A percentile compares a stretch with the other conserved stretches of the same genome.
Evolutionary conservation across 2,797 vertebrate species (phyloP).

Genomic region (Phrynocephalus vlangalii): DNA sequence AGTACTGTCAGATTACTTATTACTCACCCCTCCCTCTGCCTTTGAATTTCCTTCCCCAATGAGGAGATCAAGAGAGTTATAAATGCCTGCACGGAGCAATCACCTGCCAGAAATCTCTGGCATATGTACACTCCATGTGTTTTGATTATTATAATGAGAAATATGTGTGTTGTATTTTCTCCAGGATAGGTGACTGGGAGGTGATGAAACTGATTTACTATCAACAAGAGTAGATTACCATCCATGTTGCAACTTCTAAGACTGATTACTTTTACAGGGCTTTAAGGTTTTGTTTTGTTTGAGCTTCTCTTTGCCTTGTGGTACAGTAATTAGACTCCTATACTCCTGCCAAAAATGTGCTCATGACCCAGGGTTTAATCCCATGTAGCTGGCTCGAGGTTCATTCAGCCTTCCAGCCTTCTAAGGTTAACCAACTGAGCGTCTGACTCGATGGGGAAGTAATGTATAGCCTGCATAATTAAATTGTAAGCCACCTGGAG

Average conservation of each 20-base stretch:
- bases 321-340: not conserved
- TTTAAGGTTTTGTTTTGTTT: not conserved
- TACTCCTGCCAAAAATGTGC: too few relatives aligned
- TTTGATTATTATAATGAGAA: conserved; percentile 16
- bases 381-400: too few relatives aligned
- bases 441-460: too few relatives aligned
- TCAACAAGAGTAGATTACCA: not conserved
- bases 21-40: not conserved
- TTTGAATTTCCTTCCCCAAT: not conserved
- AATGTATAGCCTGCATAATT: too few relatives aligned
- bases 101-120: conserved; percentile 1
- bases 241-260: conserved; percentile 10
- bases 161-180: not conserved
- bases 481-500: too few relatives aligned
- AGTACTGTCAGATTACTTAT: conserved; percentile 10
- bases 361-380: too few relatives aligned
- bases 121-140: not conserved
- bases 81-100: conserved; percentile 16
- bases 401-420: too few relatives aligned
- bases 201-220: not conserved
- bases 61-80: conserved; percentile 13
- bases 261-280: not conserved
- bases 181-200: not conserved
- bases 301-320: not conserved
- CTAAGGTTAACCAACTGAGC: too few relatives aligned